These are phyloP conservation scores for Tamias sibiricus DNA, from an alignment of 2,113 vertebrate genomes.

Conservation along the genomic window DNA sequence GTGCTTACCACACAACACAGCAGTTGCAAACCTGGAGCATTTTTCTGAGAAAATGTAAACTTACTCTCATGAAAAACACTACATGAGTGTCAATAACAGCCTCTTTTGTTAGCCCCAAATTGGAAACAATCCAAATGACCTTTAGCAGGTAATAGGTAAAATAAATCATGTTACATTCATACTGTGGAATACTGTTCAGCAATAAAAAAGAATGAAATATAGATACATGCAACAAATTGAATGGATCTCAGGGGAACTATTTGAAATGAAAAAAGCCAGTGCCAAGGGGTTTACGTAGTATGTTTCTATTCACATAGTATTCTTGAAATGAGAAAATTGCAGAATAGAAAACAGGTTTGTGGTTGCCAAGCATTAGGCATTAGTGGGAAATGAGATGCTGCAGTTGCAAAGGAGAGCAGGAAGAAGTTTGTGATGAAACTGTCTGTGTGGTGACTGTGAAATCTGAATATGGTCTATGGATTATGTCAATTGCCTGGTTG, in stretches of 20 bases:
- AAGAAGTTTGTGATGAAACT: not conserved
- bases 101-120: not conserved
- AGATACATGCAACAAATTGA: not conserved
- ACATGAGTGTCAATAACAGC: not conserved
- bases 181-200: not conserved
- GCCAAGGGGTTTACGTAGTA: not conserved
- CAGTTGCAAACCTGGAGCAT: not conserved
- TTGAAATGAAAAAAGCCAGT: not conserved
- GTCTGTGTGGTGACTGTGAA: not conserved
- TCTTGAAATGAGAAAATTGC: not conserved
- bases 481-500: not conserved
- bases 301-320: not conserved
- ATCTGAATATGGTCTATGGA: not conserved
- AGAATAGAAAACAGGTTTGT: not conserved
- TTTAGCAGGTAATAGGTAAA: not conserved
- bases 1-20: not conserved
- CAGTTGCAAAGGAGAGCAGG: not conserved
- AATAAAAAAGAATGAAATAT: not conserved
- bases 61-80: not conserved
- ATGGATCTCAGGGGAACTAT: not conserved
- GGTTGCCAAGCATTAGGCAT: not conserved
- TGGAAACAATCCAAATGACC: not conserved
- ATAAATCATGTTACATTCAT: not conserved
- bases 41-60: not conserved
- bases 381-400: not conserved